These are phyloP conservation scores for Onychostruthus taczanowskii DNA, from an alignment of 2,113 vertebrate genomes.

Conservation along the genomic window DNA sequence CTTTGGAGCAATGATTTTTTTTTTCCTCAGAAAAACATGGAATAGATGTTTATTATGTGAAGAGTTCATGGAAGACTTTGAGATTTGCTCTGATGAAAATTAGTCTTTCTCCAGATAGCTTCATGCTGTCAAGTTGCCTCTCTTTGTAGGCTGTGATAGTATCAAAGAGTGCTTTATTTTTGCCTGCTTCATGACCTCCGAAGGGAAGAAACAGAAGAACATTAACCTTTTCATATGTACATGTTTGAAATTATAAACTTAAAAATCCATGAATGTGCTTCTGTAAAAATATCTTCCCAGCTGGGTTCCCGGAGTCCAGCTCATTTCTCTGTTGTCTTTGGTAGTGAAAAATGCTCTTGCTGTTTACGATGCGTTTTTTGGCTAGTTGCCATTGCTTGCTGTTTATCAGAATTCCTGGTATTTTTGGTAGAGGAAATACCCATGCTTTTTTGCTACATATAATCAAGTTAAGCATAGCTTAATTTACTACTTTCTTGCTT, in stretches of 20 bases:
- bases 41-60: background rate
- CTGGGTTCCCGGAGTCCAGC: background rate
- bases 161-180: conserved; percentile 46
- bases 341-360: background rate
- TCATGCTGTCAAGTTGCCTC: background rate
- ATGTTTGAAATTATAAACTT: background rate
- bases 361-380: background rate
- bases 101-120: background rate
- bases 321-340: background rate
- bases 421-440: background rate
- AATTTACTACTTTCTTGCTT: background rate
- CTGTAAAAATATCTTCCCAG: conserved; percentile 9
- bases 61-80: background rate
- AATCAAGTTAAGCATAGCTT: background rate
- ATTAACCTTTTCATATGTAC: conserved; percentile 20
- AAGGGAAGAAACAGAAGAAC: background rate
- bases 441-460: background rate
- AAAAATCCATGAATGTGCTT: background rate
- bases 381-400: background rate
- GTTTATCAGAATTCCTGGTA: background rate
- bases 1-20: background rate
- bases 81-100: background rate
- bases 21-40: background rate
- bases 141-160: background rate
- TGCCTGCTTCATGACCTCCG: background rate